phyloP scores from a whole-genome alignment of 2,888 invertebrate species.

The Emmelina monodactyla region DNA sequence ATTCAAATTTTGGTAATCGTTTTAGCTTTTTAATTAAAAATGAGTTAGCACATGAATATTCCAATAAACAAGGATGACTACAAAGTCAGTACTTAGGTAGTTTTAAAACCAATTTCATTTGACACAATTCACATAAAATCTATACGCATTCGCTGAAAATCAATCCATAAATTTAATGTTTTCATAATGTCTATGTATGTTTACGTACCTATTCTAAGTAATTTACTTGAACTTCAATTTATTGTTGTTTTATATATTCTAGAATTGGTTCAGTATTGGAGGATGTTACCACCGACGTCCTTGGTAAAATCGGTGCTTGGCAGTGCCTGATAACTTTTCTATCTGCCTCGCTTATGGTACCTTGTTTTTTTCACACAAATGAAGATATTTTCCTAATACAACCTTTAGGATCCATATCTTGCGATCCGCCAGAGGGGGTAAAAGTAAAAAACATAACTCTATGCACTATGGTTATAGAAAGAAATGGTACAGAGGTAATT shows the following conservation, averaged over 20 bases:
- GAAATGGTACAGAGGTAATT: constrained; percentile 25
- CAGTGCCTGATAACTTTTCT: constrained; percentile 47
- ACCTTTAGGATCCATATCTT: constrained; percentile 26
- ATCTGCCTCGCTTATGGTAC: constrained; percentile 29
- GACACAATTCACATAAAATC: too few relatives aligned
- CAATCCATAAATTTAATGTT: too few relatives aligned
- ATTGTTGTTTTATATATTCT: too few relatives aligned
- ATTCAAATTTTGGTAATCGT: too few relatives aligned
- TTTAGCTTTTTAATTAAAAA: too few relatives aligned
- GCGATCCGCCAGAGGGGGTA: constrained; percentile 24
- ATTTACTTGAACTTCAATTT: too few relatives aligned
- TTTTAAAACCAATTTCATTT: too few relatives aligned
- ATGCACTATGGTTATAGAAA: neutral
- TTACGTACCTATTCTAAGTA: neutral
- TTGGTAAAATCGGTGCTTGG: constrained; percentile 48
- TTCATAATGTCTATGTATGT: constrained; percentile 1
- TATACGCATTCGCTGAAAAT: too few relatives aligned
- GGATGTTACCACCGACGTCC: constrained; percentile 50
- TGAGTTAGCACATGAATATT: too few relatives aligned
- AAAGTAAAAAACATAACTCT: neutral
- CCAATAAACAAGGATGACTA: too few relatives aligned
- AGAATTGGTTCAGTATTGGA: constrained; percentile 52
- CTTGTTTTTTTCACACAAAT: constrained; percentile 37
- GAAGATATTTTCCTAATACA: constrained; percentile 40
- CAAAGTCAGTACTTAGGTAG: too few relatives aligned